phyloP scores from a whole-genome alignment of 2,113 vertebrate genomes.

The Siphamia tubifer region DNA sequence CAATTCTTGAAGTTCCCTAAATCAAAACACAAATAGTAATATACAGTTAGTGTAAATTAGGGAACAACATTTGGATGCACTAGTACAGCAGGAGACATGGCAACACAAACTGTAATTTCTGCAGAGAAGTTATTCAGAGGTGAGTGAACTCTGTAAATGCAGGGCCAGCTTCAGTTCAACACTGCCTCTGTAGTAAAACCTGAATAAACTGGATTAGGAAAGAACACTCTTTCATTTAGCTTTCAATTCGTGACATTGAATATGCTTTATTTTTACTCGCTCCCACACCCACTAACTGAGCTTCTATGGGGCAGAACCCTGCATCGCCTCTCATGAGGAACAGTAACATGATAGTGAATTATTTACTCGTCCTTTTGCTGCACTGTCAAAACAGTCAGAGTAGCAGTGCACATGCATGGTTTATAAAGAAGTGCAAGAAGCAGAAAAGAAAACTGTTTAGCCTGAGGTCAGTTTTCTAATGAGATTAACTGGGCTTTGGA shows the following conservation, averaged over 20 bases:
- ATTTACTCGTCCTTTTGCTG: constrained; percentile 42
- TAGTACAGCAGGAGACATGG: not conserved
- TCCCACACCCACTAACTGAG: not conserved
- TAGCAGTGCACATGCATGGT: constrained; percentile 21
- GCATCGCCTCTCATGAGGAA: constrained; percentile 3
- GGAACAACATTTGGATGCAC: not conserved
- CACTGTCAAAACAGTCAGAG: constrained; percentile 44
- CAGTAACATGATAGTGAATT: constrained; percentile 37
- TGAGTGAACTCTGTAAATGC: constrained; percentile 6
- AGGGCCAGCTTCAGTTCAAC: not conserved
- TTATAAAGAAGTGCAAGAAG: constrained; percentile 14
- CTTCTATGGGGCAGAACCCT: not conserved
- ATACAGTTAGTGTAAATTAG: not conserved
- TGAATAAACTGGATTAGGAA: not conserved
- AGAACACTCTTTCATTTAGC: not conserved
- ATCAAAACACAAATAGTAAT: constrained; percentile 7
- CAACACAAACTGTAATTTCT: constrained; percentile 31
- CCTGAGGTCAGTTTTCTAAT: constrained; percentile 5
- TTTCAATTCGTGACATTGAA: not conserved
- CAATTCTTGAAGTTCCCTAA: not conserved
- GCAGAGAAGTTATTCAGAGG: not conserved
- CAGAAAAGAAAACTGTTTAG: not conserved
- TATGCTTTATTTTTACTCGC: not conserved
- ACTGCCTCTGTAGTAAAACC: not conserved
- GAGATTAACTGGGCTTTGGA: not conserved